A percentile compares a stretch with the other conserved stretches of the same genome.
Evolutionary conservation across 2,113 vertebrate species (phyloP).

Genomic region (Mungos mungo): DNA sequence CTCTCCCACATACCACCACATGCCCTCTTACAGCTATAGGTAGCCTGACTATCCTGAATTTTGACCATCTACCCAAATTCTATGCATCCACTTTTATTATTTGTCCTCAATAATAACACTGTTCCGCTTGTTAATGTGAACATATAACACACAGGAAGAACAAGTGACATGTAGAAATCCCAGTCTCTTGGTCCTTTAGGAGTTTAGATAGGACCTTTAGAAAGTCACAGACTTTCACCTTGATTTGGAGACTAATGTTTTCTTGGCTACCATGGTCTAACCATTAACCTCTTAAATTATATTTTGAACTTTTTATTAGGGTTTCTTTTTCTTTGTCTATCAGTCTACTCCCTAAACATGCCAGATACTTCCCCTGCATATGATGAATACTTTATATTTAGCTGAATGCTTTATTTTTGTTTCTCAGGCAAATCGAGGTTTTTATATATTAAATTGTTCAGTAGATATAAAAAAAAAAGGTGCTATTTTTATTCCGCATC

Average conservation of each 20-base stretch:
- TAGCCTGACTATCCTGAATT: neutral
- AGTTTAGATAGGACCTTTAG: neutral
- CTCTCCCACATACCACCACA: neutral
- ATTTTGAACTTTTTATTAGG: neutral
- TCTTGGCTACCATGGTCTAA: neutral
- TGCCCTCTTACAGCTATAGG: neutral
- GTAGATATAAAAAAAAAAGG: neutral
- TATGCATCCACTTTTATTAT: neutral
- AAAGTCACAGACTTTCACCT: neutral
- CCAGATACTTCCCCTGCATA: neutral
- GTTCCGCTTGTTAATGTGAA: neutral
- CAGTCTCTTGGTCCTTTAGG: neutral
- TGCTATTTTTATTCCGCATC: neutral
- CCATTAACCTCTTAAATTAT: neutral
- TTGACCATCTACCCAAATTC: neutral
- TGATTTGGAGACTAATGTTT: neutral
- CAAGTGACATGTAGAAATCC: neutral
- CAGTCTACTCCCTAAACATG: neutral
- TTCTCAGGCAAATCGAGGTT: neutral
- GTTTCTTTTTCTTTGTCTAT: neutral
- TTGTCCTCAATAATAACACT: neutral
- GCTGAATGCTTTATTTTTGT: neutral
- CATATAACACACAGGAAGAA: neutral
- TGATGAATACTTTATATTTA: neutral
- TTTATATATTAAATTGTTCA: slow-evolving; percentile 28